Conservation (phyloP, 2,113 vertebrate genomes). For the Podarcis muralis region DNA sequence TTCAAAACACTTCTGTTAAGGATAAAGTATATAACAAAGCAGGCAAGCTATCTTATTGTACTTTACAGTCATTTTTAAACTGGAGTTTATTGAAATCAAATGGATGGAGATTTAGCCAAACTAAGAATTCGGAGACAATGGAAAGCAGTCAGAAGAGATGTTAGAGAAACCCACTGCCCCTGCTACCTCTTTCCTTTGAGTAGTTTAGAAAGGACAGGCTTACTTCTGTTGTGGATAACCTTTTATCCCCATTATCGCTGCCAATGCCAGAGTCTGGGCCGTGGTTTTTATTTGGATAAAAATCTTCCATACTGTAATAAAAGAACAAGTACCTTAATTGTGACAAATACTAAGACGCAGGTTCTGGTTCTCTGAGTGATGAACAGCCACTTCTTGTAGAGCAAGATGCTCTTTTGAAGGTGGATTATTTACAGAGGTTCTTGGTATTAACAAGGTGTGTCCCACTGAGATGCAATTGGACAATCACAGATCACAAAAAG, state of each 20-base stretch:
- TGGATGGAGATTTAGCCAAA: background rate
- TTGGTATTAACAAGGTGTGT: background rate
- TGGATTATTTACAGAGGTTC: background rate
- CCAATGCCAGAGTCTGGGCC: conserved; percentile 98
- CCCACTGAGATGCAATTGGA: background rate
- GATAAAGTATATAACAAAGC: background rate
- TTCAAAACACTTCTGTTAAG: background rate
- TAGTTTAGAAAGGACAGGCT: conserved; percentile 53
- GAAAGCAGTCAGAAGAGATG: background rate
- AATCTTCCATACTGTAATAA: conserved; percentile 91
- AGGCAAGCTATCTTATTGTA: background rate
- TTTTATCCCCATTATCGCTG: conserved; percentile 98
- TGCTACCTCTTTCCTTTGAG: background rate
- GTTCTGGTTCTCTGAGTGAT: background rate
- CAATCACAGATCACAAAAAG: background rate
- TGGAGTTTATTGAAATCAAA: background rate
- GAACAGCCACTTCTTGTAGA: background rate
- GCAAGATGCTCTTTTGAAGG: background rate
- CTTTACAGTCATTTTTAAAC: background rate
- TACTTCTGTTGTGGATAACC: conserved; percentile 96
- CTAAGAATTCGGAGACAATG: background rate
- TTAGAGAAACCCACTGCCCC: background rate
- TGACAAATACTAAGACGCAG: background rate
- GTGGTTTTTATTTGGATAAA: conserved; percentile 97
- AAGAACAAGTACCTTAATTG: background rate